Conservation (phyloP, 2,113 vertebrate species). For the Tachycineta bicolor region DNA sequence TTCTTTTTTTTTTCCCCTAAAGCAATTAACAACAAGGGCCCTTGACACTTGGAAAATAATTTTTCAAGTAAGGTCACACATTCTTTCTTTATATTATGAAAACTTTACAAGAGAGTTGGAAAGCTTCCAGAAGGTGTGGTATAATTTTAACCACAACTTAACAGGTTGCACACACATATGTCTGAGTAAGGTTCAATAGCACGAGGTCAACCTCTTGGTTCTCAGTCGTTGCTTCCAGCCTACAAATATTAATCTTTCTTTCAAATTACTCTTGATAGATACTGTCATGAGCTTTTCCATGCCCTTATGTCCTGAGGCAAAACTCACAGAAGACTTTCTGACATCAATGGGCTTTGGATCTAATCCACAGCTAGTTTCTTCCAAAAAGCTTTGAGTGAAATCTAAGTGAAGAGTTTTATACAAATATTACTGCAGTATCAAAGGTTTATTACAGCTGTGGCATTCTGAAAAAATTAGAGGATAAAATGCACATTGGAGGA, state of each 20-base stretch:
- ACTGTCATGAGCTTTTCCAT: conserved; percentile 17
- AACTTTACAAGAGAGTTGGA: neutral
- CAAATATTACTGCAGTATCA: neutral
- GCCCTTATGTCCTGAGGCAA: conserved; percentile 26
- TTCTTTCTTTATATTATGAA: neutral
- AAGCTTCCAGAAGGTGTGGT: neutral
- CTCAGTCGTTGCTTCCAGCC: neutral
- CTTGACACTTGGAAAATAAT: neutral
- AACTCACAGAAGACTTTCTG: conserved; percentile 7
- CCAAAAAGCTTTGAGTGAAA: conserved; percentile 42
- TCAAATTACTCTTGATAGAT: conserved; percentile 46
- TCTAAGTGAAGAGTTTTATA: conserved; percentile 27
- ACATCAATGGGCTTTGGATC: conserved; percentile 38
- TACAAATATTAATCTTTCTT: conserved; percentile 47
- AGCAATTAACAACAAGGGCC: neutral
- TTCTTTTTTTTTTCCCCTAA: neutral
- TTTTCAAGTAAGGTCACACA: neutral
- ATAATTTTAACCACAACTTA: neutral
- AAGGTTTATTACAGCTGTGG: neutral
- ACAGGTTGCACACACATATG: neutral
- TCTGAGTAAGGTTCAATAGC: neutral
- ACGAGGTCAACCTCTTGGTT: neutral
- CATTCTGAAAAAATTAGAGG: neutral
- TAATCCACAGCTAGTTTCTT: conserved; percentile 16
- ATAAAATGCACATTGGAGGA: neutral